These are phyloP conservation scores for Carcina quercana DNA, from an alignment of 2,888 invertebrate genomes.

Conservation along the genomic window DNA sequence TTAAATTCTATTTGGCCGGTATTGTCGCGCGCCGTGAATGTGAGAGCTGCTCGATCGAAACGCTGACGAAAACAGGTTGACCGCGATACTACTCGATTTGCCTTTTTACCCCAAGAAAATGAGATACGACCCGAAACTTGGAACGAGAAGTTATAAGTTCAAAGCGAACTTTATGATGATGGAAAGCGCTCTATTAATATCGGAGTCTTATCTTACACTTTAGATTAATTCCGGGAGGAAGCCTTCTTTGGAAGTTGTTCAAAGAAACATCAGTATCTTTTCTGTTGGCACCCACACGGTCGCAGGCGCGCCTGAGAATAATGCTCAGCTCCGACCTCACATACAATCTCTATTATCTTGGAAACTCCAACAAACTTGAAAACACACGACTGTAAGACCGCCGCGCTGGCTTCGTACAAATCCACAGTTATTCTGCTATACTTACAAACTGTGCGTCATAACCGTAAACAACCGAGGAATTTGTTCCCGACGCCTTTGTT, in stretches of 20 bases:
- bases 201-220: slow-evolving; percentile 8
- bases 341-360: slow-evolving; percentile 37
- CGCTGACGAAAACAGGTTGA: no score
- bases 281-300: slow-evolving; percentile 17
- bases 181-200: slow-evolving; percentile 4
- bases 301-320: slow-evolving; percentile 18
- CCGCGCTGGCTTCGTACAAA: slow-evolving; percentile 28
- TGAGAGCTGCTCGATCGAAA: slow-evolving; percentile 36
- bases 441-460: slow-evolving; percentile 49
- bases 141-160: slow-evolving; percentile 4
- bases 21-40: slow-evolving; percentile 62
- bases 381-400: slow-evolving; percentile 28
- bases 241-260: slow-evolving; percentile 13
- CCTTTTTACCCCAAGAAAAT: no score
- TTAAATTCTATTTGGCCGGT: slow-evolving; percentile 68
- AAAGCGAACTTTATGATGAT: slow-evolving; percentile 1
- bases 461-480: slow-evolving; percentile 56
- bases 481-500: slow-evolving; percentile 55
- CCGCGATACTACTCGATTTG: no score
- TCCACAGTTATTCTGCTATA: slow-evolving; percentile 43
- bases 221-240: slow-evolving; percentile 13
- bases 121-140: no score
- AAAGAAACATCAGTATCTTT: slow-evolving; percentile 14
- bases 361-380: slow-evolving; percentile 33
- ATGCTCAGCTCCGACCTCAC: slow-evolving; percentile 22